Evolutionary conservation across 1,140 invertebrate genomes (phyloP), one percentile per base, ranked within the genome.

Genomic region (Asobara japonica): DNA sequence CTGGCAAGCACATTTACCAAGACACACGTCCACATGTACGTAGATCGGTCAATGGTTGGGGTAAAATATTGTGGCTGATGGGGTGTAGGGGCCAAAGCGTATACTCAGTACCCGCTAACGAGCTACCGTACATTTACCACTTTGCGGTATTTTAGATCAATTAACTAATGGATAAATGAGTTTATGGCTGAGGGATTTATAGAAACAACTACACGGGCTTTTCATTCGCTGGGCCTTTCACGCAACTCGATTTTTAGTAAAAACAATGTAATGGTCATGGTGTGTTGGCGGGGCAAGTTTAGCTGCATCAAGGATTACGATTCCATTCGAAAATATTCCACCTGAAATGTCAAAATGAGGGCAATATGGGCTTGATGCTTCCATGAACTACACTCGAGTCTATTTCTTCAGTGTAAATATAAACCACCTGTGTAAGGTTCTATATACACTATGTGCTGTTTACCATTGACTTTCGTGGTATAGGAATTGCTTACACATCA

Each of bases 151-250:
- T 79, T 77, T 78, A 76, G 81, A 86, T 86, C 86, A 86, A 86
- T 86, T 86, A 83, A 82, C 81, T 85, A 84, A 86, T 86, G 83
- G 78, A 77, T 78, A 82, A 84, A 82, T 83, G 82, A 80, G 83
- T 81, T 79, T 79, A 80, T 74, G 78, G 73, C 76, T 77, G 74
- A 75, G 74, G 70, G 48, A 74, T 62, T 60, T 8, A 45, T 6
- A 72, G 29, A 36, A 51, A 33, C 30, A 38, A 56, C 51, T 6
- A 11, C 31, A 11, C n/a, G 20, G 18, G 51, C 4, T 8, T 25
- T 56, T 56, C 22, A 56, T 56, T 25, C 10, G 3, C 38, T 41
- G 64, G 64, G 48, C 56, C 65, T 41, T 41, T 11, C 31, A 20
- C 5, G 8, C 25, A 25, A n/a, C 20, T 67, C 20, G 5, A 25